These are phyloP conservation scores for Athalia rosae DNA, from an alignment of 2,888 invertebrate species.

Conservation along the genomic window DNA sequence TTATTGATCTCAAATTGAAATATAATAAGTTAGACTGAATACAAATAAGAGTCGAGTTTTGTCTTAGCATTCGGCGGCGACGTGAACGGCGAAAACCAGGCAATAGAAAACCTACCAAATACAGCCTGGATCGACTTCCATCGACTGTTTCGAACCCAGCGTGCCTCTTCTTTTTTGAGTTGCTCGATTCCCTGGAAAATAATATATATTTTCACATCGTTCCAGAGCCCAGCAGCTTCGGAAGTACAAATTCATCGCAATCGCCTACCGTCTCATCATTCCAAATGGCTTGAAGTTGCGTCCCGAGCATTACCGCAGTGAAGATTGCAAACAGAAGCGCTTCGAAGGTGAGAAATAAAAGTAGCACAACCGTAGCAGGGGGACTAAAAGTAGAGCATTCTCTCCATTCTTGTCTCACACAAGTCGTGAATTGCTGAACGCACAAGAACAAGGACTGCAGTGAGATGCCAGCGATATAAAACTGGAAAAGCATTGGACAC, in stretches of 20 bases:
- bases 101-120: conserved; percentile 95
- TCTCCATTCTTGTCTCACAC: conserved; percentile 95
- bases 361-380: conserved; percentile 94
- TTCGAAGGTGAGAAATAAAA: conserved; percentile 94
- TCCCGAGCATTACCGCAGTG: conserved; percentile 97
- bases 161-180: conserved; percentile 95
- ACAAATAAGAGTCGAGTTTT: conserved; percentile 87
- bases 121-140: conserved; percentile 98
- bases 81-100: conserved; percentile 97
- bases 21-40: conserved; percentile 82
- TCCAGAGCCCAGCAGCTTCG: not conserved
- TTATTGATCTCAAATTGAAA: not conserved
- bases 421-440: conserved; percentile 94
- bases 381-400: conserved; percentile 95
- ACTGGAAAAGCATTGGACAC: conserved; percentile 78
- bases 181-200: conserved; percentile 93
- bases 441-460: conserved; percentile 94
- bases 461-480: conserved; percentile 98
- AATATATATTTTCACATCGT: conserved; percentile 19
- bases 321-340: conserved; percentile 97
- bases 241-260: conserved; percentile 38
- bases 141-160: conserved; percentile 93
- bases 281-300: conserved; percentile 97
- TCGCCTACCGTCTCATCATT: conserved; percentile 95
- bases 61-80: conserved; percentile 85